Conservation (phyloP, 1,140 invertebrate species). For the Microvelia longipes region DNA sequence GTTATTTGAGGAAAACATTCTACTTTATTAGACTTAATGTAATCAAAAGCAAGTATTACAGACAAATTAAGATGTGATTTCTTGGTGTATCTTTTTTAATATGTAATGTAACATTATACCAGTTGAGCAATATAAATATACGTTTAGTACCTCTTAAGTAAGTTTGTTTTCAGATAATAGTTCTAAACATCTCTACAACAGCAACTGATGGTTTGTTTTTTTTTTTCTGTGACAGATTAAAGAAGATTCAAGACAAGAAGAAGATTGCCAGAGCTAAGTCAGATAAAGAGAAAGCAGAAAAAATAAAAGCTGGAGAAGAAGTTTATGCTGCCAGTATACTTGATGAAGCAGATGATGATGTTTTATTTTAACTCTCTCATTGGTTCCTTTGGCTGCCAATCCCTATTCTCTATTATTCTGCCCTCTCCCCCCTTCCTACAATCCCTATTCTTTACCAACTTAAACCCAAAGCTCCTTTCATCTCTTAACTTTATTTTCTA, state of each 20-base stretch:
- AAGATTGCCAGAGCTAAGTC: slow-evolving; percentile 43
- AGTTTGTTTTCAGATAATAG: not conserved
- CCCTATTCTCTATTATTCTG: no score
- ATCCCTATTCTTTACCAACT: no score
- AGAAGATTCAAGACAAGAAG: slow-evolving; percentile 87
- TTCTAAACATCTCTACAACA: not conserved
- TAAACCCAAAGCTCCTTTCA: no score
- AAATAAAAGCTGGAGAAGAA: slow-evolving; percentile 36
- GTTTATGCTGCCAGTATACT: slow-evolving; percentile 53
- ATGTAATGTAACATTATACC: not conserved
- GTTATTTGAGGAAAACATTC: no score
- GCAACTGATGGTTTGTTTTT: not conserved
- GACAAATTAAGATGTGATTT: not conserved
- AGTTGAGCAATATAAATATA: not conserved
- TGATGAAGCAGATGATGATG: slow-evolving; percentile 85
- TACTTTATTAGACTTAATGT: no score
- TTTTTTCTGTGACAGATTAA: slow-evolving; percentile 42
- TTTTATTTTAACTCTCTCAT: no score
- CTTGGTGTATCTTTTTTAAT: not conserved
- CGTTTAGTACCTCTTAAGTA: not conserved
- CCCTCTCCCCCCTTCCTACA: no score
- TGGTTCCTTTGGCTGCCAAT: no score
- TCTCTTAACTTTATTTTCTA: no score
- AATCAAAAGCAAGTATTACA: not conserved
- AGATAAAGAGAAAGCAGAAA: slow-evolving; percentile 38